Evolutionary conservation across 2,888 invertebrate genomes (phyloP), one percentile per base, ranked within the genome.

Genomic region (Heliconius ethilla): DNA sequence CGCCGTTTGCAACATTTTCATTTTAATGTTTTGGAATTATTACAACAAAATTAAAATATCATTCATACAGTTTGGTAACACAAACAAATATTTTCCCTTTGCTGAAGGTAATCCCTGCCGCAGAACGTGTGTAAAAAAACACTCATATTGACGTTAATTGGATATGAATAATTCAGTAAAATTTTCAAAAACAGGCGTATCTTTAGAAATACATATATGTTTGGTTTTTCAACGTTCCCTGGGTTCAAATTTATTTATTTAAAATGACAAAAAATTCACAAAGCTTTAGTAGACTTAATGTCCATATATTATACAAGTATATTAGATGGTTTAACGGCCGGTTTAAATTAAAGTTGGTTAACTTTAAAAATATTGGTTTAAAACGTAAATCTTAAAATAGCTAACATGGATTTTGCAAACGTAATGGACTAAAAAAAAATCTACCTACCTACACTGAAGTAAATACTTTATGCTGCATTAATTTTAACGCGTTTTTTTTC

Each of bases 151-250:
- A 67, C 33, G 37, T 37, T 67, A 67, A 37, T 67, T 67, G 66
- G 33, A 67, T 37, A 67, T 67, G 66, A 37, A 67, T 37, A 37
- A 67, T 67, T 37, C 33, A 67, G 33, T 67, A 37, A 37, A 67
- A 11, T 22, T 10, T 29, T 51, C 51, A 51, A 51, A 67, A 11
- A 67, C 3, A 37, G 1, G 0, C 15, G 66, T 33, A 29, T 67
- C 66, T 67, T 67, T n/a, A 67, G n/a, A 67, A 67, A 37, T 37
- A 37, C 18, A 22, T 11, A 37, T 15, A 2, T 63, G 25, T 37
- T 37, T 33, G 33, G 6, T 1, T 51, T 51, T 51, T 18, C 7
- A 37, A 67, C 3, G 7, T 59, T 59, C 10, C n/a, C 59, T n/a
- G 59, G 59, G 3, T n/a, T 10, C 59, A 10, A n/a, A 59, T 59